Conservation (phyloP, 2,888 invertebrate species). For the Anthophora plumipes region DNA sequence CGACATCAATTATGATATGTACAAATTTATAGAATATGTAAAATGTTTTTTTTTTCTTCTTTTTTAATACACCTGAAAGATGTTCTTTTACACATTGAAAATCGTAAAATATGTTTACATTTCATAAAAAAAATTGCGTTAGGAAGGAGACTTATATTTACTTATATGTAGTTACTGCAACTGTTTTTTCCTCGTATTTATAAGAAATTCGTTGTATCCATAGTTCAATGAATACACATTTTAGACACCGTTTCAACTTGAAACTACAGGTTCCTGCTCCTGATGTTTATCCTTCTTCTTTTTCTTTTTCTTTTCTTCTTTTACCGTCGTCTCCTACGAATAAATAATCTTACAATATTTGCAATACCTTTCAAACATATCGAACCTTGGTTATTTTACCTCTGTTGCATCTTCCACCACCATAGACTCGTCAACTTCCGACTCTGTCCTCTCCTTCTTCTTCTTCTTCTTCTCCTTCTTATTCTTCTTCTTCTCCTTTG, state of each 20-base stretch:
- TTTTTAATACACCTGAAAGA: constrained; percentile 14
- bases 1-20: constrained; percentile 33
- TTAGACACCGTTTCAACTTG: constrained; percentile 45
- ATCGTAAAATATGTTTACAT: constrained; percentile 14
- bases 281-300: constrained; percentile 67
- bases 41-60: constrained; percentile 28
- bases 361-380: constrained; percentile 1
- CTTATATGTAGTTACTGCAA: not conserved
- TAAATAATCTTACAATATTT: constrained; percentile 30
- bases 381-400: constrained; percentile 68
- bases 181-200: constrained; percentile 4
- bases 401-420: constrained; percentile 77
- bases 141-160: not conserved
- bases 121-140: constrained; percentile 16
- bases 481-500: constrained; percentile 81
- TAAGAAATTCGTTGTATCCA: constrained; percentile 14
- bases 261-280: constrained; percentile 43
- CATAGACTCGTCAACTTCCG: constrained; percentile 80
- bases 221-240: not conserved
- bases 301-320: constrained; percentile 91
- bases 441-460: constrained; percentile 77
- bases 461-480: constrained; percentile 84
- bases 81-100: constrained; percentile 24
- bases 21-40: constrained; percentile 47
- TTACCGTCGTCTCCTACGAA: constrained; percentile 81